These are phyloP conservation scores for Leptogaster cylindrica DNA, from an alignment of 2,888 invertebrate genomes.

Conservation along the genomic window DNA sequence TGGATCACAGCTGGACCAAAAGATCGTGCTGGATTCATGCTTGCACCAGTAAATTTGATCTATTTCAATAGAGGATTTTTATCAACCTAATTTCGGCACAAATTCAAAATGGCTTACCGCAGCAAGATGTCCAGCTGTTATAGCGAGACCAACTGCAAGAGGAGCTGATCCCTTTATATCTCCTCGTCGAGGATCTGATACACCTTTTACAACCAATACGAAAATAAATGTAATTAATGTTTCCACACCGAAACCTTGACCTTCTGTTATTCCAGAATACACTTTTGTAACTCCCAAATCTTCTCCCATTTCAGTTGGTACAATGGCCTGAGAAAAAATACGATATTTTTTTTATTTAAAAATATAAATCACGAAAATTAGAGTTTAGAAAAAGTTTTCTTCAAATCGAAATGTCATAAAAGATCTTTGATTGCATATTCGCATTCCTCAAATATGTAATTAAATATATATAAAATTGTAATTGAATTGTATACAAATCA, in stretches of 20 bases:
- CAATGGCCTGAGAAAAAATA: conserved; percentile 54
- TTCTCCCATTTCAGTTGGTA: conserved; percentile 64
- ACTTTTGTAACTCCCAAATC: conserved; percentile 72
- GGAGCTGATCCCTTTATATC: conserved; percentile 85
- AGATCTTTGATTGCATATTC: no score
- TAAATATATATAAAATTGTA: no score
- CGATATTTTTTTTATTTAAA: no score
- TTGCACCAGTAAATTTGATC: conserved; percentile 83
- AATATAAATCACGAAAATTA: no score
- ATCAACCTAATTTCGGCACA: neutral
- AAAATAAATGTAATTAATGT: conserved; percentile 85
- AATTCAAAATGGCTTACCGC: conserved; percentile 70
- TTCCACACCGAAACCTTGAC: conserved; percentile 84
- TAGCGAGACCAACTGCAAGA: conserved; percentile 85
- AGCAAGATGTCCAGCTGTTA: conserved; percentile 83
- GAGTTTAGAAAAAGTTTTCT: no score
- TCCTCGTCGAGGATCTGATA: conserved; percentile 78
- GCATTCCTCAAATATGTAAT: no score
- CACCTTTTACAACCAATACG: conserved; percentile 85
- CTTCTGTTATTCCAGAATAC: conserved; percentile 65
- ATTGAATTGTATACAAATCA: no score
- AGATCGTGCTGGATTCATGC: conserved; percentile 92
- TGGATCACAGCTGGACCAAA: conserved; percentile 86
- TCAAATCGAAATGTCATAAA: no score
- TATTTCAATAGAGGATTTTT: conserved; percentile 51